Base-by-base conservation (phyloP, 2,797 vertebrate species). In the Margarornis squamiger region DNA sequence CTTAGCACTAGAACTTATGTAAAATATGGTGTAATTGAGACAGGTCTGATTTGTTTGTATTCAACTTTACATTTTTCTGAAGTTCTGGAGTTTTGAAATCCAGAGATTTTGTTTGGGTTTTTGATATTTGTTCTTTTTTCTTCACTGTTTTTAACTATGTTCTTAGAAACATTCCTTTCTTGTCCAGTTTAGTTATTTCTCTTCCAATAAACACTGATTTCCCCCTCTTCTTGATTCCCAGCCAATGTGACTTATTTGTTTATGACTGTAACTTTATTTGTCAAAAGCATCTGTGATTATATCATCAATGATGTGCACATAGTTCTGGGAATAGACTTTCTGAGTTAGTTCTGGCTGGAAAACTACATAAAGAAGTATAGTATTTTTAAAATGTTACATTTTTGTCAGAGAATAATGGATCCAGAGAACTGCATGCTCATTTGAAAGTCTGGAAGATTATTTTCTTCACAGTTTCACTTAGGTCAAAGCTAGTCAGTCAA, bases 211-310 rank as follows among this genome's bases (percentile, higher is more conserved):
- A 91, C 73, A 76, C 36, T 86, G 12, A 3, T 81, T 96, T 94
- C 65, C 88, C 21, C 18, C 29, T 18, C 3, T 83, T 92, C 32
- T 74, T 87, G 91, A 75, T 95, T 89, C 61, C 10, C 36, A 93
- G 68, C 52, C 68, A 95, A 23, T 5, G 8, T 82, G 83, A 85
- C 34, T 85, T 86, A 81, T 32, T 97, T 97, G 86, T 94, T 96
- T 95, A 93, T 92, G 48, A 71, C 52, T 85, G 29, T 39, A 71
- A 46, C 71, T 91, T 96, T 94, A 82, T 89, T 96, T 97, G 79
- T 88, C 51, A 80, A 54, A 94, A 95, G 62, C 86, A 70, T 72
- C 86, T 89, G 77, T 63, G 86, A 52, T 93, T 96, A 90, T 92
- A 94, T 94, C 93, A 95, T 36, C 52, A 81, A 9, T 88, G 86